Evolutionary conservation across 2,113 vertebrate species (phyloP).

Genomic region (Philantomba maxwellii): DNA sequence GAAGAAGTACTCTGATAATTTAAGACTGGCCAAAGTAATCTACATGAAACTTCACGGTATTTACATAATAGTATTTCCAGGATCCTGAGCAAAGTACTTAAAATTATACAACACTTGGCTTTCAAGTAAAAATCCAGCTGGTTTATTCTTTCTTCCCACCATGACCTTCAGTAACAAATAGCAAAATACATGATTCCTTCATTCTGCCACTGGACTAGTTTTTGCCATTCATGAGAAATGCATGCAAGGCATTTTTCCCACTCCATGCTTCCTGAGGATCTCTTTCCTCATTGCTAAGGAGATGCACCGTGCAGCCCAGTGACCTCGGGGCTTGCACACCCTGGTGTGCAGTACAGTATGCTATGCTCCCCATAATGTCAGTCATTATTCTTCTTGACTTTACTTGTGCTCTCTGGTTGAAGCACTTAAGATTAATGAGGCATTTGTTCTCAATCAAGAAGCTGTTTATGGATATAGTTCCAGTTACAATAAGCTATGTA

Average conservation of each 20-base stretch:
- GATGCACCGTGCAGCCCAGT: neutral
- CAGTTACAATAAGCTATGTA: constrained; percentile 59
- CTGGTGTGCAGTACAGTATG: neutral
- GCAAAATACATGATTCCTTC: constrained; percentile 20
- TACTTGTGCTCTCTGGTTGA: constrained; percentile 62
- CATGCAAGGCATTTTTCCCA: neutral
- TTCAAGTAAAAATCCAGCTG: constrained; percentile 25
- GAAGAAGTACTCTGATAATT: neutral
- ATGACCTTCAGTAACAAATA: neutral
- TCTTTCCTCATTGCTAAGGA: constrained; percentile 34
- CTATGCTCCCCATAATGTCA: constrained; percentile 62
- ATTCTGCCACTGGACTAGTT: neutral
- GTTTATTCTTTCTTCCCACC: constrained; percentile 28
- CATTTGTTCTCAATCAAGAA: constrained; percentile 74
- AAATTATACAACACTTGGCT: constrained; percentile 18
- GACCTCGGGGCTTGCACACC: constrained; percentile 41
- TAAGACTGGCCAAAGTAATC: neutral
- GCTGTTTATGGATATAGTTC: constrained; percentile 70
- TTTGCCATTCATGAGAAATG: neutral
- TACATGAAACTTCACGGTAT: neutral
- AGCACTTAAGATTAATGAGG: constrained; percentile 77
- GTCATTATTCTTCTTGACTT: constrained; percentile 78
- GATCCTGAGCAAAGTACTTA: neutral
- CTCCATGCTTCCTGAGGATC: neutral
- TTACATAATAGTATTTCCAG: neutral